Conservation (phyloP, 2,797 vertebrate genomes). For the Gallinago nigripennis region DNA sequence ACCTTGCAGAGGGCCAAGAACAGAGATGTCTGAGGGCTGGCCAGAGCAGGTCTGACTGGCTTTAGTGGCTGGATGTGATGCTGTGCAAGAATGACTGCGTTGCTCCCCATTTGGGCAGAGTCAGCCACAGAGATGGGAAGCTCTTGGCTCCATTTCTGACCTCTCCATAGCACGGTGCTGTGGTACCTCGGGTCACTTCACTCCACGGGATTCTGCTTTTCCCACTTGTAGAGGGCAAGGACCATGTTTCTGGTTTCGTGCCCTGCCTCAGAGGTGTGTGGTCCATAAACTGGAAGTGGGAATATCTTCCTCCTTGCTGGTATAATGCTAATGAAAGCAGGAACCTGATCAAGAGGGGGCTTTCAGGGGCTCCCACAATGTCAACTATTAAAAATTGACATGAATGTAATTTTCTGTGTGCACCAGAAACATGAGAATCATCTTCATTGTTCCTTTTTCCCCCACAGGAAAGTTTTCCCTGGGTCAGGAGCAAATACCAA, state of each 20-base stretch:
- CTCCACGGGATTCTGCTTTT: background rate
- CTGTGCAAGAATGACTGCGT: background rate
- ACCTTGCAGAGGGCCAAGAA: background rate
- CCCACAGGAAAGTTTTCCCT: background rate
- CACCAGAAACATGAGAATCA: background rate
- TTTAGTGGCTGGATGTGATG: rapidly evolving
- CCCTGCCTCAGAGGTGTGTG: background rate
- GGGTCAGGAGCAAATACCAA: background rate
- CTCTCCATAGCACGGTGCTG: background rate
- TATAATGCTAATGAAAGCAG: background rate
- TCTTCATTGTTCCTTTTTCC: background rate
- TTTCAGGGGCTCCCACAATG: background rate
- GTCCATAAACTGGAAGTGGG: background rate
- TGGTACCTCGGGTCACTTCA: background rate
- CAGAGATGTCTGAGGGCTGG: background rate
- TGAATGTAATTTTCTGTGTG: background rate
- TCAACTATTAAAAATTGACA: background rate
- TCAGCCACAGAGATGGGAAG: background rate
- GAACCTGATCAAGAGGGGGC: background rate
- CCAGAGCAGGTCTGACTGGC: background rate
- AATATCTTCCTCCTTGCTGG: background rate
- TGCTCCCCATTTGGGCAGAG: background rate
- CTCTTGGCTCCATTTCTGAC: rapidly evolving
- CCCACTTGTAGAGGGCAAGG: background rate
- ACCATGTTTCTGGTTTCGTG: background rate